Evolutionary conservation across 2,113 vertebrate genomes (phyloP), one percentile per base, ranked within the genome.

Genomic region (Mus pahari): DNA sequence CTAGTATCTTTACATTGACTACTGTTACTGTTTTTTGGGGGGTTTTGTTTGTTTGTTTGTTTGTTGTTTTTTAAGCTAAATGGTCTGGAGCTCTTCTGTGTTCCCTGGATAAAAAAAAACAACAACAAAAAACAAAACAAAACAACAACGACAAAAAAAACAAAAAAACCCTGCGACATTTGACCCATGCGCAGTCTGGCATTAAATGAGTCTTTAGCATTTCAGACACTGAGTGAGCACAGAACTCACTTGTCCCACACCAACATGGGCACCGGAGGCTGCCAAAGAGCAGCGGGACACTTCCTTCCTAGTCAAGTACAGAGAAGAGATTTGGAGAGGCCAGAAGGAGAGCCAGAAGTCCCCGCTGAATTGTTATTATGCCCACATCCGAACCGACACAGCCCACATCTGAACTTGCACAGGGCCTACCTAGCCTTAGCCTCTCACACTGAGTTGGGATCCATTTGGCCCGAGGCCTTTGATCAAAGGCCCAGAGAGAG

Each of bases 271-370:
- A 7, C 55, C 42, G 70, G 50, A 45, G 3, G 1, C 48, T 93
- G 94, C 94, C 96, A 90, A 93, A 79, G 28, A 71, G 90, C 94
- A 92, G 92, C 82, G 0, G 95, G 96, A 73, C 42, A 58, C 94
- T 96, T 97, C 96, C 97, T 97, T 96, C 88, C 92, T 82, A 42
- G 81, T 90, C 92, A 73, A 77, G 50, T 45, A 92, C 16, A 1
- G 87, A 89, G 64, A 45, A 70, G 48, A 77, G 71, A 62, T 77
- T 92, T 97, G 94, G 94, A 86, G 96, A 89, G 86, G 75, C 90
- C 68, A 50, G 75, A 36, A 66, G 64, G 33, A 84, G 66, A 89
- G 88, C 71, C 83, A 73, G 60, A 55, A 12, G 82, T 24, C 7
- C 17, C 50, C 39, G 50, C 22, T 79, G 75, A 90, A 90, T 94